A percentile compares a stretch with the other conserved stretches of the same genome.
These are phyloP conservation scores for Hemistola chrysoprasaria DNA, from an alignment of 2,888 invertebrate genomes.

Conservation along the genomic window DNA sequence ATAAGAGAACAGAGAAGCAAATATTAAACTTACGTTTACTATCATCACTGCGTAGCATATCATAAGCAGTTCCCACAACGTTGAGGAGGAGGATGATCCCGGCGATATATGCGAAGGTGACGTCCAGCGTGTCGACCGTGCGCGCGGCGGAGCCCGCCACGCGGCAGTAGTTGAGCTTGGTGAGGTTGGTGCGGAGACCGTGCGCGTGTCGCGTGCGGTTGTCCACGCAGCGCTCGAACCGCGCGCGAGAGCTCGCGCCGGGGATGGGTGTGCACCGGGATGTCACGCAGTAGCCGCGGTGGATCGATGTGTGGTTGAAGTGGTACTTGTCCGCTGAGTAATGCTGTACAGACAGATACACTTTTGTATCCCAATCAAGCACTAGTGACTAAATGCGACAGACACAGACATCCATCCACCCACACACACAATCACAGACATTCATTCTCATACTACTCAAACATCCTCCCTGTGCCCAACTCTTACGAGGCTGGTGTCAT, in stretches of 20 bases:
- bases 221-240: constrained; percentile 46
- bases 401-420: no score
- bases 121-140: constrained; percentile 29
- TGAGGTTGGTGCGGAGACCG: constrained; percentile 40
- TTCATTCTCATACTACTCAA: no score
- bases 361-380: no score
- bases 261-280: constrained; percentile 37
- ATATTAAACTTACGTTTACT: constrained; percentile 34
- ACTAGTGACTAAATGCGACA: no score
- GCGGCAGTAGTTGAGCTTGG: constrained; percentile 41
- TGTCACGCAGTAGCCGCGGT: constrained; percentile 53
- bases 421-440: no score
- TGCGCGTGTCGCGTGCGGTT: constrained; percentile 30
- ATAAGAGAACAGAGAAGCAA: no score
- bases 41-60: constrained; percentile 30
- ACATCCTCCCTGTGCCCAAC: no score
- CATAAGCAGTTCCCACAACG: constrained; percentile 47
- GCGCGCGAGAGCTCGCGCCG: constrained; percentile 17
- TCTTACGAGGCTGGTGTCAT: no score
- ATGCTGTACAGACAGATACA: constrained; percentile 32
- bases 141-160: not conserved
- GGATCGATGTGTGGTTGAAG: constrained; percentile 54
- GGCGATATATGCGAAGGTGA: constrained; percentile 32
- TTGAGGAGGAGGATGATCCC: constrained; percentile 29
- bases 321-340: constrained; percentile 42